Percentiles rank a stretch among this genome's conserved stretches.
These are phyloP conservation scores for Setipinna tenuifilis DNA, from an alignment of 2,797 vertebrate species.

Conservation along the genomic window DNA sequence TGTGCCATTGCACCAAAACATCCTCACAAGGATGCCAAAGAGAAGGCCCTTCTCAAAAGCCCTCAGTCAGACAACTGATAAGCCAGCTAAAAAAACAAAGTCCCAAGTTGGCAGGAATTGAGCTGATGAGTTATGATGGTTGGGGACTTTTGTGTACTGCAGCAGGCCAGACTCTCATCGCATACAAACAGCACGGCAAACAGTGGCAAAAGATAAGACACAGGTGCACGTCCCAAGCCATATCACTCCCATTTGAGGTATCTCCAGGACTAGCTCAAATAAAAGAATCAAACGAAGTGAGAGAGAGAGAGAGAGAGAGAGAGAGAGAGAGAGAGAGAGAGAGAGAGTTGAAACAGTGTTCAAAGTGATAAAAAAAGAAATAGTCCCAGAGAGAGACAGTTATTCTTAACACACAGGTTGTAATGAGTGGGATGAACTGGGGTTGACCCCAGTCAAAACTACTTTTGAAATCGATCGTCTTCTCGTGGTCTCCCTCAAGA, in stretches of 20 bases:
- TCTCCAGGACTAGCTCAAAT: neutral
- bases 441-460: neutral
- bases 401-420: neutral
- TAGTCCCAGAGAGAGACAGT: neutral
- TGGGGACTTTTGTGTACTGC: neutral
- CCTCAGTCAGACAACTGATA: neutral
- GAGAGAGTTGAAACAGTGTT: no score
- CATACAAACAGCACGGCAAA: neutral
- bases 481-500: neutral
- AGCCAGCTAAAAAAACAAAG: neutral
- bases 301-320: neutral
- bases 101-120: neutral
- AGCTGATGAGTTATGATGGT: neutral
- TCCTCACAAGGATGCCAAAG: neutral
- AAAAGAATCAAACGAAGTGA: neutral
- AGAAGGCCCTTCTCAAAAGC: neutral
- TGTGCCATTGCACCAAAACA: neutral
- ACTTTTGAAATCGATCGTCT: constrained; percentile 12
- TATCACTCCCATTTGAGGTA: neutral
- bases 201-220: neutral
- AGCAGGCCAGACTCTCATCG: neutral
- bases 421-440: neutral
- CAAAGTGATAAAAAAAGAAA: no score
- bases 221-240: no score
- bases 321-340: neutral